These are phyloP conservation scores for Eurytoma californica DNA, from an alignment of 2,888 invertebrate species.

Conservation along the genomic window DNA sequence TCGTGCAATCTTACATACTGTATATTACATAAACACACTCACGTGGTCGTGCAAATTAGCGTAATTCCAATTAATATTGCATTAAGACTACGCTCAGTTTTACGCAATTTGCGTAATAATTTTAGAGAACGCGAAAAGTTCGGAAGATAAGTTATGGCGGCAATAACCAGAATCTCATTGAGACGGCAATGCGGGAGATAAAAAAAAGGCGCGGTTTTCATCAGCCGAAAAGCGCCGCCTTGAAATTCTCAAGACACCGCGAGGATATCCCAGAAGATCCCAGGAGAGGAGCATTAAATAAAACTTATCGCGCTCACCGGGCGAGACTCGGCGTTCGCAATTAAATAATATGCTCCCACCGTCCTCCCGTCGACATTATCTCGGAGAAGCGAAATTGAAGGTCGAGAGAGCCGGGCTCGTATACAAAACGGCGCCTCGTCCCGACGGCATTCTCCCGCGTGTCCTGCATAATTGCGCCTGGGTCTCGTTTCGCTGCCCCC, in stretches of 20 bases:
- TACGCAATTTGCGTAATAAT: too few species aligned
- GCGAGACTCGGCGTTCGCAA: slow-evolving; percentile 8
- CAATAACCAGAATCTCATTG: too few species aligned
- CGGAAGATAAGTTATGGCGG: too few species aligned
- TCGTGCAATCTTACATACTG: too few species aligned
- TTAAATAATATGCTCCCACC: slow-evolving; percentile 31
- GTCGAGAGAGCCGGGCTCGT: slow-evolving; percentile 6
- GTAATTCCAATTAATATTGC: too few species aligned
- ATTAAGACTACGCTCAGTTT: too few species aligned
- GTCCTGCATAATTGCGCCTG: slow-evolving; percentile 40
- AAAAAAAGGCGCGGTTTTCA: too few species aligned
- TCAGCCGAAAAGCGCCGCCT: neutral
- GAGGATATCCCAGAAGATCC: neutral
- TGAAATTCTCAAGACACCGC: slow-evolving; percentile 22
- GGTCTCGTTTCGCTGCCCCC: neutral
- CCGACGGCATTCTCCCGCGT: neutral
- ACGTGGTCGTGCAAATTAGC: too few species aligned
- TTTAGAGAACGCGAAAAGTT: too few species aligned
- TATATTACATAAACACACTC: too few species aligned
- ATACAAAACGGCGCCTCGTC: slow-evolving; percentile 7
- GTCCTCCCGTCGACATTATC: slow-evolving; percentile 19
- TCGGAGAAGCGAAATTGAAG: slow-evolving; percentile 40
- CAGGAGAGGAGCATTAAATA: neutral
- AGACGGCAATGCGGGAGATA: too few species aligned
- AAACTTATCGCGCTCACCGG: slow-evolving; percentile 18